These are phyloP conservation scores for Acrocephalus kingi DNA, from an alignment of 2,113 vertebrate species.

Conservation along the genomic window DNA sequence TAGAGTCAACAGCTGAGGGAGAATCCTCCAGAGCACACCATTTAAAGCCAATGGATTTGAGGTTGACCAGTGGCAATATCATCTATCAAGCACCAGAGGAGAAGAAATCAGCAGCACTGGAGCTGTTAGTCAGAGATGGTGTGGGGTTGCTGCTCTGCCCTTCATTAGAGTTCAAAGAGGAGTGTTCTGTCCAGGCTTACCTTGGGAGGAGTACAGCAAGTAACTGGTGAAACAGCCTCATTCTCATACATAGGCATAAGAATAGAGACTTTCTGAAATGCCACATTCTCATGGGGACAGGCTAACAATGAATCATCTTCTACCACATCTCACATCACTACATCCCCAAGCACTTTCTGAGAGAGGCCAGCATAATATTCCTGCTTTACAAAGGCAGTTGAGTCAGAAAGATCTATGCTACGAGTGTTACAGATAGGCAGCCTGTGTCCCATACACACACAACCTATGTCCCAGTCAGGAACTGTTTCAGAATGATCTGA, in stretches of 20 bases:
- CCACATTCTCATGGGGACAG: neutral
- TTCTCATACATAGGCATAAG: neutral
- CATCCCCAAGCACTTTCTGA: neutral
- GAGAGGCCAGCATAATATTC: neutral
- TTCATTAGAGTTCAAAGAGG: neutral
- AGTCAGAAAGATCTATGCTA: neutral
- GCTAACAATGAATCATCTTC: neutral
- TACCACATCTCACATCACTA: neutral
- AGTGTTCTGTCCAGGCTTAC: neutral
- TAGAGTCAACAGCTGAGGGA: neutral
- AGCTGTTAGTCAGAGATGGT: neutral
- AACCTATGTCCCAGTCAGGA: neutral
- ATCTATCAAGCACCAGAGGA: neutral
- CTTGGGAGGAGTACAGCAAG: neutral
- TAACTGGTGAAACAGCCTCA: neutral
- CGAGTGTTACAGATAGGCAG: neutral
- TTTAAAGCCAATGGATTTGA: neutral
- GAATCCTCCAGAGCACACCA: neutral
- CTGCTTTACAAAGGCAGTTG: neutral
- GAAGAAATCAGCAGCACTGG: neutral
- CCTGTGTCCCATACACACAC: accelerated
- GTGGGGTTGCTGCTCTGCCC: neutral
- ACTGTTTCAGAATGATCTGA: neutral
- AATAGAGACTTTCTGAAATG: neutral
- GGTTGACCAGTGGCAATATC: neutral